Conservation (phyloP, 2,797 vertebrate species). For the Psittacula echo region DNA sequence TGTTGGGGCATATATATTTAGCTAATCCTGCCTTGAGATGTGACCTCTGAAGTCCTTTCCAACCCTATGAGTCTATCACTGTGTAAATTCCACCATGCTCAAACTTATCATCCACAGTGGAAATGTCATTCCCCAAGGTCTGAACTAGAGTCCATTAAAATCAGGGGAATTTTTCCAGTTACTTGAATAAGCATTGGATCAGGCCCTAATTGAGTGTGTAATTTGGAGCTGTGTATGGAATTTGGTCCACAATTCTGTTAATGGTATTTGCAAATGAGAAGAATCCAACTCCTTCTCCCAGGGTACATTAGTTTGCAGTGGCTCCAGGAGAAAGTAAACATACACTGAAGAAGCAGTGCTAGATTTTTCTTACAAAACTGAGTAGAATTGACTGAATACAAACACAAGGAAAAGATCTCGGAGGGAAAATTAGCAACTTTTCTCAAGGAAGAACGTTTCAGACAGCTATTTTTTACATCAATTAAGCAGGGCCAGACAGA, state of each 20-base stretch:
- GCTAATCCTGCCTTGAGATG: constrained; percentile 10
- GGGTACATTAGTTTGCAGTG: constrained; percentile 11
- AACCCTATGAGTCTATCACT: background rate
- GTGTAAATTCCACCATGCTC: background rate
- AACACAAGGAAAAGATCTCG: background rate
- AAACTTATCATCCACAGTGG: background rate
- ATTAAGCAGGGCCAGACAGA: constrained; percentile 18
- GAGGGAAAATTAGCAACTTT: background rate
- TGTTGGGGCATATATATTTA: constrained; percentile 1
- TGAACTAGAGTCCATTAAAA: constrained; percentile 31
- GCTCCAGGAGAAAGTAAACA: constrained; percentile 41
- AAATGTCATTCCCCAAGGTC: background rate
- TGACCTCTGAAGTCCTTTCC: constrained; percentile 31
- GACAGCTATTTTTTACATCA: background rate
- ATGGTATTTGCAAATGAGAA: constrained; percentile 36
- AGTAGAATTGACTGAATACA: constrained; percentile 9
- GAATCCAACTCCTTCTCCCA: constrained; percentile 31
- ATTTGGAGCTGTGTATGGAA: constrained; percentile 23
- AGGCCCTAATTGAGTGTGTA: constrained; percentile 28
- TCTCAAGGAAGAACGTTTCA: constrained; percentile 29
- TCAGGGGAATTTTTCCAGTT: constrained; percentile 20
- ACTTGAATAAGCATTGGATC: constrained; percentile 25
- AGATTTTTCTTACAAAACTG: constrained; percentile 1
- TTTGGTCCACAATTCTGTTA: constrained; percentile 8
- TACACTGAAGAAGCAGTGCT: background rate